phyloP scores from a whole-genome alignment of 2,797 vertebrate genomes.

The Sebastes baramenuke region DNA sequence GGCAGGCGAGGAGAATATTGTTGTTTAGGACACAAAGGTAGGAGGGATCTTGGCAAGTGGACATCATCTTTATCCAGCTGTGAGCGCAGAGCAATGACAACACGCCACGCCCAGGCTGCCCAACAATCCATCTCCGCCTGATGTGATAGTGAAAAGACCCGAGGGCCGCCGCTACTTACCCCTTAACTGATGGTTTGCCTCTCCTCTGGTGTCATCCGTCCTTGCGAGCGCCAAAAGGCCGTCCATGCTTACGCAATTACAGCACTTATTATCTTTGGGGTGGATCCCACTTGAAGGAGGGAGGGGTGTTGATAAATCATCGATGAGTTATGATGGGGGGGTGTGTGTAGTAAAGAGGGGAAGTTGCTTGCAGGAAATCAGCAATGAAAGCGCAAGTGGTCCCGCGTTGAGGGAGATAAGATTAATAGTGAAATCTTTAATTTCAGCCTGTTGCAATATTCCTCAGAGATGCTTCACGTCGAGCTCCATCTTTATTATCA shows the following conservation, averaged over 20 bases:
- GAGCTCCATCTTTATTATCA: neutral
- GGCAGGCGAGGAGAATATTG: slow-evolving; percentile 1
- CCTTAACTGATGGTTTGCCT: slow-evolving; percentile 18
- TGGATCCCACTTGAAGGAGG: slow-evolving; percentile 33
- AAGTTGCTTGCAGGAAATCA: slow-evolving; percentile 40
- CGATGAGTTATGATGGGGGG: neutral
- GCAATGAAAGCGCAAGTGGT: slow-evolving; percentile 9
- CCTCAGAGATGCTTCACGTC: slow-evolving; percentile 12
- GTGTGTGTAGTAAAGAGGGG: neutral
- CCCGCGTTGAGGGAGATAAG: slow-evolving; percentile 12
- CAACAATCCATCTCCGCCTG: slow-evolving; percentile 31
- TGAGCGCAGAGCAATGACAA: slow-evolving; percentile 26
- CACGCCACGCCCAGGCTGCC: slow-evolving; percentile 31
- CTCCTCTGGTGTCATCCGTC: slow-evolving; percentile 28
- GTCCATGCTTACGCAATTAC: slow-evolving; percentile 33
- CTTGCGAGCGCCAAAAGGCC: neutral
- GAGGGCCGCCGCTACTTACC: neutral
- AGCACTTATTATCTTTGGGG: slow-evolving; percentile 23
- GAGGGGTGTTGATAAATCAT: slow-evolving; percentile 60
- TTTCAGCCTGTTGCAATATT: slow-evolving; percentile 19
- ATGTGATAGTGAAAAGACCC: slow-evolving; percentile 35
- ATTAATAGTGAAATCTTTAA: slow-evolving; percentile 11
- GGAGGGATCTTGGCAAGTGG: slow-evolving; percentile 21
- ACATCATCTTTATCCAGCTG: slow-evolving; percentile 48
- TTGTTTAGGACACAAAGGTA: slow-evolving; percentile 24